Percentiles rank a stretch among this genome's conserved stretches.
Evolutionary conservation across 2,797 vertebrate genomes (phyloP).

Genomic region (Gouania willdenowi): DNA sequence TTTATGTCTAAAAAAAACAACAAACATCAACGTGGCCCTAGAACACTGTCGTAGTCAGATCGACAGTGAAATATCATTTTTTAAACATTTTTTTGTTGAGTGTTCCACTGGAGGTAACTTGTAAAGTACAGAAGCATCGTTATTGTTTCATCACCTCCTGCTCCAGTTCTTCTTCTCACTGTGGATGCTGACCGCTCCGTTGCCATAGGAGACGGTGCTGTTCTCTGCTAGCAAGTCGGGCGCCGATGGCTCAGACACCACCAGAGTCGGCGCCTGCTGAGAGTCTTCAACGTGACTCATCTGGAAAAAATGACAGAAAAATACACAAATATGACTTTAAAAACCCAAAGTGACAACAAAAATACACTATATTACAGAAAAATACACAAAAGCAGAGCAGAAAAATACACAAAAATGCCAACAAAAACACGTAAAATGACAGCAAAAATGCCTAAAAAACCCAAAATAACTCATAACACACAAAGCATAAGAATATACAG

Average conservation of each 20-base stretch:
- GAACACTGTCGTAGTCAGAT: no score
- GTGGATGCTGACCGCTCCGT: constrained; percentile 48
- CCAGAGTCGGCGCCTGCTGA: constrained; percentile 73
- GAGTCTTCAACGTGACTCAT: constrained; percentile 70
- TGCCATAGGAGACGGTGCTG: constrained; percentile 51
- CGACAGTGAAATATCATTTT: no score
- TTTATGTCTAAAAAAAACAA: no score
- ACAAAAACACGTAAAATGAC: not conserved
- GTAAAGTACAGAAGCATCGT: no score
- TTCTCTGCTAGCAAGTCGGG: constrained; percentile 56
- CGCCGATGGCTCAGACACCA: constrained; percentile 71
- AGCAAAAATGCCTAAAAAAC: no score
- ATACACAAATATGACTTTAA: no score
- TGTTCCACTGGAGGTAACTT: no score
- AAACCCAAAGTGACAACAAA: not conserved
- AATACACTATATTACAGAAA: not conserved
- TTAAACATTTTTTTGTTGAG: no score
- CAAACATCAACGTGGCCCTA: no score
- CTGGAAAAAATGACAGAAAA: constrained; percentile 42
- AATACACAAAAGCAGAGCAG: not conserved
- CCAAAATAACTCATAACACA: no score
- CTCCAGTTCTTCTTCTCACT: constrained; percentile 41
- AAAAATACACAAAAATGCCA: not conserved
- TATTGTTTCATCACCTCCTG: constrained; percentile 53
- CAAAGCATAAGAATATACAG: not conserved